These are phyloP conservation scores for Eulacestoma nigropectus DNA, from an alignment of 2,113 vertebrate species.

Conservation along the genomic window DNA sequence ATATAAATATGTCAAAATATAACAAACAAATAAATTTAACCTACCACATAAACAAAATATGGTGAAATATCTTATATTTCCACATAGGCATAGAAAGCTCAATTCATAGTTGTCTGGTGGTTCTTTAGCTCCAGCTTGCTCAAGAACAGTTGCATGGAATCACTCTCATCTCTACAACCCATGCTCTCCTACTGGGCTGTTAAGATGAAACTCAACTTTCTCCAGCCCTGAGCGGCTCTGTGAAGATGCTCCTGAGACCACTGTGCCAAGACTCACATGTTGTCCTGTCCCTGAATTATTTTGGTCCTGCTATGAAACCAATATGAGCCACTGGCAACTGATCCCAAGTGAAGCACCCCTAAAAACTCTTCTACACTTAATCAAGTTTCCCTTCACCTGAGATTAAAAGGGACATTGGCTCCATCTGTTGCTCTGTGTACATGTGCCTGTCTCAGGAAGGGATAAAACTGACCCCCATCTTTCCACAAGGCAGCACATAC, in stretches of 20 bases:
- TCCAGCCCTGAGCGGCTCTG: background rate
- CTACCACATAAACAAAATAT: background rate
- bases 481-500: background rate
- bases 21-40: background rate
- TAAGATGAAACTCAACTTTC: background rate
- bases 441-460: background rate
- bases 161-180: background rate
- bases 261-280: accelerated
- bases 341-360: background rate
- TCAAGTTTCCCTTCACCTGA: background rate
- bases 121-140: background rate
- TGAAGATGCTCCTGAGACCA: background rate
- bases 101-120: background rate
- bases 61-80: background rate
- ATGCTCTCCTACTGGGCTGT: background rate
- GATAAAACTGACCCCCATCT: background rate
- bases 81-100: background rate
- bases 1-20: background rate
- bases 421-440: background rate
- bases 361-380: background rate
- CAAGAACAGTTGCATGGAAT: background rate
- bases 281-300: background rate
- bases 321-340: background rate
- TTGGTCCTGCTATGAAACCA: background rate
- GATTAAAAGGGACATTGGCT: background rate